Percentiles rank a stretch among this genome's conserved stretches.
phyloP scores from a whole-genome alignment of 2,113 vertebrate genomes.

The Oenanthe oenanthe region DNA sequence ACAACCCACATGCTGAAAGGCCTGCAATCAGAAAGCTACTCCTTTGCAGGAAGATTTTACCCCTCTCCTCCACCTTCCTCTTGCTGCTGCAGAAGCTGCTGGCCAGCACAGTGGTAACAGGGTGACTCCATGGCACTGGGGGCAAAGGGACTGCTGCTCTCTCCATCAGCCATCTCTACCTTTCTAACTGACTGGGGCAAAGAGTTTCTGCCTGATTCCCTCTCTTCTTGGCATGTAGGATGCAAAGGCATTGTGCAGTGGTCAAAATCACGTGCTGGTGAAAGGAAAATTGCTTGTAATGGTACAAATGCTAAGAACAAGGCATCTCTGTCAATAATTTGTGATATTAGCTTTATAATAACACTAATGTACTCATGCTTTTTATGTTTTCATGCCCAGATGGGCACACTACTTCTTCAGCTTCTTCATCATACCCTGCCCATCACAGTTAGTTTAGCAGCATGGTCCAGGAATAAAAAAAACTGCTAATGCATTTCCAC shows the following conservation, averaged over 20 bases:
- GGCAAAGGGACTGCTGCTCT: neutral
- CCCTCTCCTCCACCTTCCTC: neutral
- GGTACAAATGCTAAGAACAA: neutral
- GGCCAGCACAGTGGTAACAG: accelerated
- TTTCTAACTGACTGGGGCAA: neutral
- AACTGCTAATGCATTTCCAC: neutral
- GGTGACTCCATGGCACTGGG: accelerated
- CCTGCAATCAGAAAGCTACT: neutral
- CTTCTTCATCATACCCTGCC: neutral
- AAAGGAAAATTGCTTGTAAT: neutral
- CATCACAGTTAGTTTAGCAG: neutral
- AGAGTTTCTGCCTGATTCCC: neutral
- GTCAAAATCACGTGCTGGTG: neutral
- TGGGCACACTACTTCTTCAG: neutral
- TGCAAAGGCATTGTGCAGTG: accelerated
- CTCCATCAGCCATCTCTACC: neutral
- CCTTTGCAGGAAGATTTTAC: neutral
- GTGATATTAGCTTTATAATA: neutral
- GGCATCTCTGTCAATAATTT: neutral
- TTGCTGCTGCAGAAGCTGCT: neutral
- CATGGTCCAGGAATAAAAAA: neutral
- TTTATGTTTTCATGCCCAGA: neutral
- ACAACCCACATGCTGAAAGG: accelerated
- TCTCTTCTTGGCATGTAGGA: too few species aligned
- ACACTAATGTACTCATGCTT: neutral